These are phyloP conservation scores for Drosophila ironensis DNA, from an alignment of 1,140 invertebrate genomes.

Conservation along the genomic window DNA sequence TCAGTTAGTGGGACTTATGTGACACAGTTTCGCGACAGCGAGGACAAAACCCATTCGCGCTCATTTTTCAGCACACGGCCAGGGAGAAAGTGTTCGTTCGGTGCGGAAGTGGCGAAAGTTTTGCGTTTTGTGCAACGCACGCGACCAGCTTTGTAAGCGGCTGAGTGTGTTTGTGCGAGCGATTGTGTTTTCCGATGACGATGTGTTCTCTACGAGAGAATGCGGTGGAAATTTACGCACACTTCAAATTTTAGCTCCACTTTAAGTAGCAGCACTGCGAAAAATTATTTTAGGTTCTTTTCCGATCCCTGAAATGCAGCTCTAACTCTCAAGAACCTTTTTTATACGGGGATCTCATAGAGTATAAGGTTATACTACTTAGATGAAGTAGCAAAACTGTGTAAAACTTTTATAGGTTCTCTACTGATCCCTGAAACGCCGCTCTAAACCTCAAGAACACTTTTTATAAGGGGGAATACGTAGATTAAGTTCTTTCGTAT, in stretches of 20 bases:
- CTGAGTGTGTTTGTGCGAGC: neutral
- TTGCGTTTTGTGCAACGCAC: constrained; percentile 24
- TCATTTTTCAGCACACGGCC: constrained; percentile 59
- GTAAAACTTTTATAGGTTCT: too few relatives aligned
- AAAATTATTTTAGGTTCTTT: too few relatives aligned
- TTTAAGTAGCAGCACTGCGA: constrained; percentile 18
- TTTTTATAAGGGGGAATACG: too few relatives aligned
- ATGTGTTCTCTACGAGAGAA: neutral
- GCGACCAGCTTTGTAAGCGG: constrained; percentile 6
- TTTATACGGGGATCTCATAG: too few relatives aligned
- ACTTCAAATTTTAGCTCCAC: constrained; percentile 14
- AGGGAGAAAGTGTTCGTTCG: constrained; percentile 29
- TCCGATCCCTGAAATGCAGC: too few relatives aligned
- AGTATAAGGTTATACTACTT: too few relatives aligned
- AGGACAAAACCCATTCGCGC: constrained; percentile 51
- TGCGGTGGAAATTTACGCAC: constrained; percentile 35
- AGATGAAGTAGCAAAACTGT: too few relatives aligned
- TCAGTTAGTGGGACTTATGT: constrained; percentile 32
- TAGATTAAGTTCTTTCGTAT: too few relatives aligned
- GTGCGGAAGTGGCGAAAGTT: constrained; percentile 54
- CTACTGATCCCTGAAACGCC: too few relatives aligned
- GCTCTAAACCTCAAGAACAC: too few relatives aligned
- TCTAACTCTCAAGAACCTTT: too few relatives aligned
- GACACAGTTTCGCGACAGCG: constrained; percentile 59
- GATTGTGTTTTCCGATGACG: neutral